Percentiles rank a stretch among this genome's conserved stretches.
phyloP scores from a whole-genome alignment of 2,888 invertebrate species.

The Chalcis sispes region DNA sequence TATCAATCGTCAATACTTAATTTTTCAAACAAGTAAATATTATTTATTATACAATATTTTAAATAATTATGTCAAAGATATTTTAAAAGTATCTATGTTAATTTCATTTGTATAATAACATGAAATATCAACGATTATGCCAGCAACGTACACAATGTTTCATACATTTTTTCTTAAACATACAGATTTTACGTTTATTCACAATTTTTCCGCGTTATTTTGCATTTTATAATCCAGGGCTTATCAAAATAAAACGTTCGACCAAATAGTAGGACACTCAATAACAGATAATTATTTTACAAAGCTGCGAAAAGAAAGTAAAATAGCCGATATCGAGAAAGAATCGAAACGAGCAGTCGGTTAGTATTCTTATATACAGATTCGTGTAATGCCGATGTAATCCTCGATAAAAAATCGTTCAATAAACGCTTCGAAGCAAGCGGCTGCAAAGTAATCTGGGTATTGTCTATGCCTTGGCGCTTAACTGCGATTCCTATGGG shows the following conservation, averaged over 20 bases:
- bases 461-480: constrained; percentile 50
- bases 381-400: constrained; percentile 49
- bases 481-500: constrained; percentile 46
- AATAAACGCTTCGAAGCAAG: constrained; percentile 47
- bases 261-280: not conserved
- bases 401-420: constrained; percentile 53
- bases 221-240: not conserved
- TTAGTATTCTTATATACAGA: constrained; percentile 22
- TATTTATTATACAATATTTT: too few relatives aligned
- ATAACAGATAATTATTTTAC: constrained; percentile 38
- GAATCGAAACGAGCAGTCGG: constrained; percentile 2
- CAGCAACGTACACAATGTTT: too few relatives aligned
- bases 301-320: constrained; percentile 28
- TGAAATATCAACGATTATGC: too few relatives aligned
- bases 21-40: too few relatives aligned
- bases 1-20: too few relatives aligned
- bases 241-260: constrained; percentile 15
- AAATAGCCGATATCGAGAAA: not conserved
- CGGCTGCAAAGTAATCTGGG: constrained; percentile 42
- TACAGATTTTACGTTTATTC: too few relatives aligned
- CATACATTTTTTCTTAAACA: too few relatives aligned
- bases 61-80: too few relatives aligned
- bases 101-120: too few relatives aligned
- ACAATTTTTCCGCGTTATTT: too few relatives aligned
- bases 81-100: too few relatives aligned